Evolutionary conservation across 2,113 vertebrate species (phyloP).

Genomic region (Ctenomys sociabilis): DNA sequence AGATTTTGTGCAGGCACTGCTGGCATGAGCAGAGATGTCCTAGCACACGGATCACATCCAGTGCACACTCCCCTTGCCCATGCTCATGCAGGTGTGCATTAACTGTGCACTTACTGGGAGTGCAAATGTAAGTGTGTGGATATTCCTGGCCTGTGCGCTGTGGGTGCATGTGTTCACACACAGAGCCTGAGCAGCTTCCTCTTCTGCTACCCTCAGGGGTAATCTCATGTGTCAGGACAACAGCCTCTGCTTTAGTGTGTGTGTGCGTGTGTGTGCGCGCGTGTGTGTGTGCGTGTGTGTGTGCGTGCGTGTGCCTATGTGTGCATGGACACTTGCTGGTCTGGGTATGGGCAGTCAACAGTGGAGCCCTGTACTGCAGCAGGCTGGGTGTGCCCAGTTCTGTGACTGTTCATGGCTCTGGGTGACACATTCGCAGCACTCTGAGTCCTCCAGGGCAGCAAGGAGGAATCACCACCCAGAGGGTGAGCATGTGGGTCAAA

Average conservation of each 20-base stretch:
- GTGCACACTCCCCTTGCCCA: neutral
- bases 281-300: too few relatives aligned
- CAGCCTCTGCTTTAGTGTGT: too few relatives aligned
- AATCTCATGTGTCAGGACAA: neutral
- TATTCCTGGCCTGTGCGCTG: accelerated
- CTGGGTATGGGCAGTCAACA: neutral
- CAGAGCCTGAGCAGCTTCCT: accelerated
- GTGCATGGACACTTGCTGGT: neutral
- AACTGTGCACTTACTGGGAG: accelerated
- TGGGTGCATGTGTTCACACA: accelerated
- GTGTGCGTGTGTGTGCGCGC: neutral
- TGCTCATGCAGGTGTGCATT: accelerated
- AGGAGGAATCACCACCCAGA: neutral
- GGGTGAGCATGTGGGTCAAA: neutral
- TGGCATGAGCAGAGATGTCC: neutral
- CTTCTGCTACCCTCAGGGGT: neutral
- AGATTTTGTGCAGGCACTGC: neutral
- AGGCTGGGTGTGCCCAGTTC: neutral
- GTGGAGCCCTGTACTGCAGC: neutral
- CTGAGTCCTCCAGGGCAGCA: neutral
- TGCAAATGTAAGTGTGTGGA: neutral
- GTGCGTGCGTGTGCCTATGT: neutral
- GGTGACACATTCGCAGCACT: accelerated
- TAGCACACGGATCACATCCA: neutral
- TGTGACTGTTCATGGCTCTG: neutral